Conservation (phyloP, 2,113 vertebrate genomes). For the Cavia porcellus region DNA sequence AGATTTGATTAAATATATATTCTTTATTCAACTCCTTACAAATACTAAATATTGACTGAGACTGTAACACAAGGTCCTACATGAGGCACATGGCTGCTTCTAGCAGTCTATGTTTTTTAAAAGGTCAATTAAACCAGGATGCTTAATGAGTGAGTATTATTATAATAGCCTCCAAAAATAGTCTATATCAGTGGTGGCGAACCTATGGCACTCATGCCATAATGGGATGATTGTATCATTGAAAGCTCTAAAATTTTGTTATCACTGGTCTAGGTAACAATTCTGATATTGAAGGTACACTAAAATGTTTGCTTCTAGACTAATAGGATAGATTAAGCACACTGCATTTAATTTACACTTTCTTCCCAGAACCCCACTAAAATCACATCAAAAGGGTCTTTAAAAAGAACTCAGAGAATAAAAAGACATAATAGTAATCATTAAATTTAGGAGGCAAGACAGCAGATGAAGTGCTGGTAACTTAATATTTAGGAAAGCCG, state of each 20-base stretch:
- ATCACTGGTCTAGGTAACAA: conserved; percentile 33
- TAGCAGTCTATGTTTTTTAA: conserved; percentile 59
- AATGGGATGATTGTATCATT: background rate
- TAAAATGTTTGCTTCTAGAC: conserved; percentile 6
- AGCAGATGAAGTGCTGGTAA: background rate
- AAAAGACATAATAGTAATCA: conserved; percentile 15
- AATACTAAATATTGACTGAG: conserved; percentile 48
- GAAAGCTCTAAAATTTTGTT: background rate
- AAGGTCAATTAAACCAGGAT: conserved; percentile 56
- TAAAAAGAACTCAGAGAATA: background rate
- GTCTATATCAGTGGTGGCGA: background rate
- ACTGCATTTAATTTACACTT: conserved; percentile 49
- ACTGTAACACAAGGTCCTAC: conserved; percentile 8
- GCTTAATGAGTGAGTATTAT: conserved; percentile 31
- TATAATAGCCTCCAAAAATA: background rate
- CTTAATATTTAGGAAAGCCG: background rate
- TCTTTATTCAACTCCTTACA: background rate
- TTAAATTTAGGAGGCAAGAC: conserved; percentile 47
- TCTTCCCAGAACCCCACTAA: background rate
- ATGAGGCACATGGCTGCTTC: conserved; percentile 16
- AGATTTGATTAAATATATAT: conserved; percentile 49
- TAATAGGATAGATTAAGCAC: conserved; percentile 23
- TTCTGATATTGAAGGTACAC: conserved; percentile 48
- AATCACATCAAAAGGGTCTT: background rate
- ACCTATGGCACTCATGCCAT: background rate